Evolutionary conservation across 2,797 vertebrate genomes (phyloP).

Genomic region (Coregonus suidteri): DNA sequence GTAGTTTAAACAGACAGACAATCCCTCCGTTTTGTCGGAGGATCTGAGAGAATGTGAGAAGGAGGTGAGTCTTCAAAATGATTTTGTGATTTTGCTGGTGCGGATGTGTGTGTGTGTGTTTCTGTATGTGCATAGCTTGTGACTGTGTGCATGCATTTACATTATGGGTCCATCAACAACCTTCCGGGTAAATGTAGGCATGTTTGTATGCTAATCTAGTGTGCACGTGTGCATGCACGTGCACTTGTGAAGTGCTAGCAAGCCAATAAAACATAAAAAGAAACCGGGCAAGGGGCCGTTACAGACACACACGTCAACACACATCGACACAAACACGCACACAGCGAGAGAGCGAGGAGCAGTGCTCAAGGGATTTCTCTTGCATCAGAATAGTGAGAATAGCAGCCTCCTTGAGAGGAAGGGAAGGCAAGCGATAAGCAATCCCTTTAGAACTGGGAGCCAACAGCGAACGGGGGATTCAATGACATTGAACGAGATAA

Average conservation of each 20-base stretch:
- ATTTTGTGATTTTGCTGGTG: background rate
- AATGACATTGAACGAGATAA: slow-evolving; percentile 25
- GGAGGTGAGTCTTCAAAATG: slow-evolving; percentile 17
- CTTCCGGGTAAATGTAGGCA: background rate
- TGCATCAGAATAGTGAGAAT: slow-evolving; percentile 62
- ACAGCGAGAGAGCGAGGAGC: slow-evolving; percentile 11
- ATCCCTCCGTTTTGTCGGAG: slow-evolving; percentile 29
- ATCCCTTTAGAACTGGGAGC: slow-evolving; percentile 49
- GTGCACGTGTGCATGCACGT: background rate
- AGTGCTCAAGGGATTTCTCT: slow-evolving; percentile 63
- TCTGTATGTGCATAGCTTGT: slow-evolving; percentile 1
- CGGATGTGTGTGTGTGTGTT: slow-evolving; percentile 4
- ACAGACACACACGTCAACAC: background rate
- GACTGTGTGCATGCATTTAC: background rate
- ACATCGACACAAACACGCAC: background rate
- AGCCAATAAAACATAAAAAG: background rate
- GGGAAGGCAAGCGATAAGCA: slow-evolving; percentile 50
- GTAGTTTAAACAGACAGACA: slow-evolving; percentile 32
- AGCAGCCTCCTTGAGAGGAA: slow-evolving; percentile 51
- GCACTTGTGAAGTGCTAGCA: background rate
- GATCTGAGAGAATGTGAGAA: slow-evolving; percentile 30
- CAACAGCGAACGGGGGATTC: slow-evolving; percentile 30
- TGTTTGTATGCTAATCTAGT: background rate
- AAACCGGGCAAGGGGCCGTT: background rate
- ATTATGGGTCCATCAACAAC: background rate